Conservation (phyloP, 1,140 invertebrate genomes). For the Bombus polaris region DNA sequence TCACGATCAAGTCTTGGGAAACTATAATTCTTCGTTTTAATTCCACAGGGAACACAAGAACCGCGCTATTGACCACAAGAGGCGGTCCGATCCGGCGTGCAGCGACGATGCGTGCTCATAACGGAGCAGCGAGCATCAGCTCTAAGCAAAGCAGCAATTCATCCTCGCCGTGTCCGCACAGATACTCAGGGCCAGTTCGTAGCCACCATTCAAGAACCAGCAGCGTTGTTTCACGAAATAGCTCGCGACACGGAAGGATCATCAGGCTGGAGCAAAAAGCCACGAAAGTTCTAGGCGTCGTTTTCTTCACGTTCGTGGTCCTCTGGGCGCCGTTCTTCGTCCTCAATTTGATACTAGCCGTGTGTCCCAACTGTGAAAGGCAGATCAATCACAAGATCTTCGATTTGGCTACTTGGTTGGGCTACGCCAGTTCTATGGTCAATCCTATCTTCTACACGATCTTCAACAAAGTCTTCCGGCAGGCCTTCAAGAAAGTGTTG, state of each 20-base stretch:
- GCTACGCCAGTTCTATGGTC: constrained; percentile 96
- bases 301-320: constrained; percentile 96
- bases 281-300: constrained; percentile 95
- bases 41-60: constrained; percentile 77
- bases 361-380: constrained; percentile 90
- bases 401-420: constrained; percentile 94
- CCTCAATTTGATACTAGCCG: constrained; percentile 90
- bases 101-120: constrained; percentile 84
- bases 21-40: neutral
- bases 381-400: constrained; percentile 90
- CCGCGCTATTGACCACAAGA: constrained; percentile 76
- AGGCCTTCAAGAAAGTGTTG: constrained; percentile 95
- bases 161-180: constrained; percentile 81
- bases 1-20: too few species aligned
- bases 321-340: constrained; percentile 97
- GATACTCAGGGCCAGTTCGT: constrained; percentile 80
- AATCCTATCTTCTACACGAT: constrained; percentile 98
- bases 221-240: constrained; percentile 91
- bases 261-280: constrained; percentile 95
- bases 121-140: constrained; percentile 74
- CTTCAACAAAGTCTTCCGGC: constrained; percentile 96
- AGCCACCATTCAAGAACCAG: constrained; percentile 89
- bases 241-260: constrained; percentile 90
- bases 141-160: constrained; percentile 69
- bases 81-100: constrained; percentile 83